Base-by-base conservation (phyloP, 2,888 invertebrate genomes). In the Pristionchus mayeri region DNA sequence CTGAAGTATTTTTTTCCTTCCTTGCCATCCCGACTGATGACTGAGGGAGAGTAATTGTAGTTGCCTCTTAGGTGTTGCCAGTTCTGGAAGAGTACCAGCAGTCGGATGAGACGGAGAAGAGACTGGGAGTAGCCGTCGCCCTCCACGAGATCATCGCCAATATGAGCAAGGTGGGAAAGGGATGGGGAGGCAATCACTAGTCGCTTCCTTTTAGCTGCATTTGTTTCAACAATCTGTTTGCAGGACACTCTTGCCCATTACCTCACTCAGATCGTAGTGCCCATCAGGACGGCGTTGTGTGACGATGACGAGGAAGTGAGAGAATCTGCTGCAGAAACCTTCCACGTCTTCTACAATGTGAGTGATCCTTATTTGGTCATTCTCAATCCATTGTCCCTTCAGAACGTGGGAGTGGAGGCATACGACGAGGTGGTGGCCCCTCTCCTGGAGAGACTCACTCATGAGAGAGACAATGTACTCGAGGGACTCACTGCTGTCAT, bases 141-240 rank as follows among this genome's bases (percentile, higher is more conserved):
- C 95, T 99, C 50, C 96, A 97, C 0, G 98, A 99, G 95, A 99
- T 99, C 92, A 97, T 99, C 96, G 96, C 96, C 7, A 97, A 98
- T 80, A 98, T 98, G 6, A 97, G 97, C 85, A 95, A 95, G 90
- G 98, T 98, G 24, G 21, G 48, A 6, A 21, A n/a, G n/a, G n/a
- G n/a, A n/a, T n/a, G n/a, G 16, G 27, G 76, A 76, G 18, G 76
- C 13, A 44, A 37, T 4, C 40, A 37, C 16, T n/a, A 7, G 18
- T n/a, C n/a, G n/a, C n/a, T n/a, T n/a, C n/a, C n/a, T n/a, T n/a
- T n/a, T n/a, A n/a, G n/a, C n/a, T n/a, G n/a, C n/a, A n/a, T 3
- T 50, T 21, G 37, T 48, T 16, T 67, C 9, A 30, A 30, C 16
- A 16, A 27, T 40, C 37, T 21, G 4, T 3, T 85, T 88, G 24